These are phyloP conservation scores for Malurus leucopterus DNA, from an alignment of 2,797 vertebrate genomes.

Conservation along the genomic window DNA sequence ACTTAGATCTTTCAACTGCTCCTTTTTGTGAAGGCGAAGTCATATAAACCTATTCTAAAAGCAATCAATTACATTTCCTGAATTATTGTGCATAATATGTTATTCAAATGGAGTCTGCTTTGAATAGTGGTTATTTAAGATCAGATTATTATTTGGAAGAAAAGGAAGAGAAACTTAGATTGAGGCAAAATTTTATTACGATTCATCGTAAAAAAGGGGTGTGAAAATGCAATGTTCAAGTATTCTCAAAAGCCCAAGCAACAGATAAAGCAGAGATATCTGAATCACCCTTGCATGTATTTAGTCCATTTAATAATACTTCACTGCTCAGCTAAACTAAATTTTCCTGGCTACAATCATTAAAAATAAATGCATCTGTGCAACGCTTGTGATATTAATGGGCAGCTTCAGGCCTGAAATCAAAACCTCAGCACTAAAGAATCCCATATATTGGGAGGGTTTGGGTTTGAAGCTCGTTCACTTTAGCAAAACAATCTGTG, in stretches of 20 bases:
- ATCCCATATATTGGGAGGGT: not conserved
- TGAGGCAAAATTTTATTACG: not conserved
- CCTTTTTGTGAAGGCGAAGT: not conserved
- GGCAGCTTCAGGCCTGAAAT: not conserved
- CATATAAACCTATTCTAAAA: conserved; percentile 9
- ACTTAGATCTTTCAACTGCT: not conserved
- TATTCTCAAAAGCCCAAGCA: conserved; percentile 5
- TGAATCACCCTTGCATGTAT: not conserved
- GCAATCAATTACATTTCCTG: not conserved
- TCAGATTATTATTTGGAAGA: conserved; percentile 26
- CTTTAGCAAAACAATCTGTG: not conserved
- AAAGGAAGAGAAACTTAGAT: not conserved
- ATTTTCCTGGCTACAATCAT: not conserved
- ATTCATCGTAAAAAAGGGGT: not conserved
- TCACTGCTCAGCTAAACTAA: not conserved
- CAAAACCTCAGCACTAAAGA: not conserved
- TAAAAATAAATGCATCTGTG: not conserved
- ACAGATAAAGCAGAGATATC: not conserved
- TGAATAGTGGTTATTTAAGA: conserved; percentile 20
- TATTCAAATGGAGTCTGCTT: not conserved
- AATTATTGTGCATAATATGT: not conserved
- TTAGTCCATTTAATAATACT: conserved; percentile 10
- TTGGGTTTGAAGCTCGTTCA: not conserved
- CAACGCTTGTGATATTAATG: not conserved
- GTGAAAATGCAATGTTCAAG: not conserved